Percentiles rank a stretch among this genome's conserved stretches.
phyloP scores from a whole-genome alignment of 2,113 vertebrate species.

The Elgaria multicarinata region DNA sequence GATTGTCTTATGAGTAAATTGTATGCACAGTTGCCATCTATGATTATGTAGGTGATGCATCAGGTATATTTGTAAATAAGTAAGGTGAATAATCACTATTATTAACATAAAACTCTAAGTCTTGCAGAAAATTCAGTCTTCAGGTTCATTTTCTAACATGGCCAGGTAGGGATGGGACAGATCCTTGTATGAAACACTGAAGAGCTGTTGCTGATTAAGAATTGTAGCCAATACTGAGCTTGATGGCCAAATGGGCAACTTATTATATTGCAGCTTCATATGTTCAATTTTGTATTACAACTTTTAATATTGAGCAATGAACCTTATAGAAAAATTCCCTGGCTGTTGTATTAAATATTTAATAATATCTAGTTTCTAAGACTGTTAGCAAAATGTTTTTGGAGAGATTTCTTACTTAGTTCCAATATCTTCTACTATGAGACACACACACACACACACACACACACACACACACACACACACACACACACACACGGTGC shows the following conservation, averaged over 20 bases:
- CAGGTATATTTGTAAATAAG: too few relatives aligned
- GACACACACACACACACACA: too few relatives aligned
- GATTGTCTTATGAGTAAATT: too few relatives aligned
- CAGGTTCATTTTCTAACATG: neutral
- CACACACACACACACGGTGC: neutral
- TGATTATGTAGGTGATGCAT: too few relatives aligned
- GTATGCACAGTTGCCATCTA: too few relatives aligned
- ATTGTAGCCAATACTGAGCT: neutral
- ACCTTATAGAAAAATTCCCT: neutral
- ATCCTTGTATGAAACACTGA: neutral
- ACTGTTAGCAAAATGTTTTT: neutral
- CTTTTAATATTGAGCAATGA: neutral
- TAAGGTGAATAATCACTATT: too few relatives aligned
- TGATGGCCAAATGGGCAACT: neutral
- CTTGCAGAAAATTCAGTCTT: neutral
- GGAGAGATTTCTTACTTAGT: neutral
- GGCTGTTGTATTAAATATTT: slow-evolving; percentile 8
- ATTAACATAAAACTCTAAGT: too few relatives aligned
- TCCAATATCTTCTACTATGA: neutral
- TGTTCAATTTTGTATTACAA: neutral
- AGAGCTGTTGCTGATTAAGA: neutral
- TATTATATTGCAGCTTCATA: neutral
- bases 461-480: too few relatives aligned
- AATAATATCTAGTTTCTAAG: neutral
- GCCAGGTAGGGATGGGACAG: neutral